These are phyloP conservation scores for Pandion haliaetus DNA, from an alignment of 2,113 vertebrate species.

Conservation along the genomic window DNA sequence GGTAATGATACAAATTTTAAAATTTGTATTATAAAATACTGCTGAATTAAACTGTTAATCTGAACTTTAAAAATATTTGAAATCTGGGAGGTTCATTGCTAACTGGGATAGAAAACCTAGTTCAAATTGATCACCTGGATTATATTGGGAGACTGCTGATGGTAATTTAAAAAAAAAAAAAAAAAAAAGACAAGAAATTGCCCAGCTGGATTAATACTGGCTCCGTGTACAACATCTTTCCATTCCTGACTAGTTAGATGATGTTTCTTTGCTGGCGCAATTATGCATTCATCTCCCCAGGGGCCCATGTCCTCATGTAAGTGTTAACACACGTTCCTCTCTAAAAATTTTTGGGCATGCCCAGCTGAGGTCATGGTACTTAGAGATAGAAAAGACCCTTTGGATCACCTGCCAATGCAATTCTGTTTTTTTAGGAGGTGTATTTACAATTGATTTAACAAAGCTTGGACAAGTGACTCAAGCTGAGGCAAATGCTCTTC, in stretches of 20 bases:
- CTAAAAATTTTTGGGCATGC: not conserved
- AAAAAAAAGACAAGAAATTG: not conserved
- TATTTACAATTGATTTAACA: not conserved
- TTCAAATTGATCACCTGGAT: not conserved
- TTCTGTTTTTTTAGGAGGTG: not conserved
- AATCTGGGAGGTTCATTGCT: not conserved
- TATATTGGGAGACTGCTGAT: not conserved
- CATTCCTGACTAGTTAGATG: not conserved
- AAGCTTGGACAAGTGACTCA: not conserved
- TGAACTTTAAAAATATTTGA: not conserved
- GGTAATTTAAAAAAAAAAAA: not conserved
- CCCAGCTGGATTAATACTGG: not conserved
- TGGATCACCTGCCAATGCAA: not conserved
- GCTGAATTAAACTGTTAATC: not conserved
- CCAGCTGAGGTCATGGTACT: not conserved
- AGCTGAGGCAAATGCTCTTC: not conserved
- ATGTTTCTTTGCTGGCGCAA: not conserved
- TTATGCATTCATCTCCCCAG: not conserved
- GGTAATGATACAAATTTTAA: not conserved
- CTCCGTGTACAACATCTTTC: not conserved
- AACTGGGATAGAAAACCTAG: not conserved
- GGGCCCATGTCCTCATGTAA: not conserved
- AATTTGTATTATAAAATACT: not conserved
- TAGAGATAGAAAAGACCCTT: not conserved
- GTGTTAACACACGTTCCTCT: not conserved